Base-by-base conservation (phyloP, 2,888 invertebrate species). In the Automeris io region DNA sequence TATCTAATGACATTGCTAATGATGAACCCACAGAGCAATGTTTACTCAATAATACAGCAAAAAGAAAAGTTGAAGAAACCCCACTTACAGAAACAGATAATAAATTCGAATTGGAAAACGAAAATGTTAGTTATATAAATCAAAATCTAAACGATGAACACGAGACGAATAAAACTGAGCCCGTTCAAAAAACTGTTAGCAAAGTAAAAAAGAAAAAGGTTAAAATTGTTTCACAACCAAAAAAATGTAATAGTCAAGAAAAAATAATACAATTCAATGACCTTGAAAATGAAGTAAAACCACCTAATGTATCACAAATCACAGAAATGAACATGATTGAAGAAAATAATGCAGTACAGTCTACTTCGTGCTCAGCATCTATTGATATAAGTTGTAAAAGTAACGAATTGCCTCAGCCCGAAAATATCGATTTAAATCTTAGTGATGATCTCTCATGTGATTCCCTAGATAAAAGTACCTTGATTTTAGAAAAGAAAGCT, bases 11-110 rank as follows among this genome's bases (percentile, higher is more conserved):
- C 13, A 6, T 2, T 26, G 11, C 8, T 7, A 2, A 8, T 16
- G 16, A 16, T 29, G 29, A 29, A 16, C 7, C 8, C 8, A 16
- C 13, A 16, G 16, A 1, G 8, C 4, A 16, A 16, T 8, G 16
- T 24, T 11, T 24, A 29, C 16, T 5, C 16, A 16, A 16, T n/a
- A 29, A 16, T 5, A 29, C n/a, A 29, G n/a, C n/a, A n/a, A n/a
- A n/a, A n/a, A n/a, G 29, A 29, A n/a, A 29, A 29, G 16, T 29
- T 16, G 29, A 16, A 29, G n/a, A n/a, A 34, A 32, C 25, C n/a
- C 33, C 26, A 21, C 35, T 35, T n/a, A 40, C 11, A 7, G 37
- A 29, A 8, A 35, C 43, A 36, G 34, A 22, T 9, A 21, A 21
- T 18, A 16, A n/a, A 36, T 12, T 5, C 38, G 13, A 40, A 16